Evolutionary conservation across 1,140 invertebrate genomes (phyloP), one percentile per base, ranked within the genome.

Genomic region (Drosophila teissieri): DNA sequence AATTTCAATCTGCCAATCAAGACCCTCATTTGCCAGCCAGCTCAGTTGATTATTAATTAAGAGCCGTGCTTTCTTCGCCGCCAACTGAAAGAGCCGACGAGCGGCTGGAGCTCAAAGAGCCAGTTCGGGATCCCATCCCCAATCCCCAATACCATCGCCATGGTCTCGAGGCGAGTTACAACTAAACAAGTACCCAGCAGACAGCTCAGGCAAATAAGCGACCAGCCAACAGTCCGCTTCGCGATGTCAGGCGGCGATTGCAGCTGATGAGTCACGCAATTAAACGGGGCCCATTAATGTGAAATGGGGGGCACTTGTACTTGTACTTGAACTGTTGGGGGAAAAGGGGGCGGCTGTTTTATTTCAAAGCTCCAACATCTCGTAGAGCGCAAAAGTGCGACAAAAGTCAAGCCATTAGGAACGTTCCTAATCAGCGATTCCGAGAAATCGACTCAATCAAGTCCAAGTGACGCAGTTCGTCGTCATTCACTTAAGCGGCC

Each of bases 341-440:
- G 51, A 15, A 27, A 24, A 64, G 49, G 62, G 48, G 17, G 37
- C 60, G 22, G 5, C 22, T n/a, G 52, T 24, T 24, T 24, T 22
- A 24, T 8, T 27, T 3, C 46, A 49, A 8, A 19, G 42, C 27
- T 15, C 24, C 27, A 51, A 51, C 27, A 27, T 48, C 46, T 24
- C 22, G 24, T 4, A 10, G 14, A 34, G n/a, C 48, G 15, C 24
- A 17, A 51, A 34, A 51, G 48, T 68, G 61, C 64, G 64, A 65
- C 60, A 52, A 51, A 63, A 69, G 57, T 54, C 73, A 62, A 63
- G 68, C 58, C 68, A 78, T 78, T 76, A 85, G 78, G 68, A 60
- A 60, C 78, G 67, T 62, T 88, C 58, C 83, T 86, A 86, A 88
- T 88, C 82, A 82, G 77, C 80, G 64, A 73, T 85, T 88, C 83